These are phyloP conservation scores for Drosophila willistoni DNA, from an alignment of 1,140 invertebrate species.

Conservation along the genomic window DNA sequence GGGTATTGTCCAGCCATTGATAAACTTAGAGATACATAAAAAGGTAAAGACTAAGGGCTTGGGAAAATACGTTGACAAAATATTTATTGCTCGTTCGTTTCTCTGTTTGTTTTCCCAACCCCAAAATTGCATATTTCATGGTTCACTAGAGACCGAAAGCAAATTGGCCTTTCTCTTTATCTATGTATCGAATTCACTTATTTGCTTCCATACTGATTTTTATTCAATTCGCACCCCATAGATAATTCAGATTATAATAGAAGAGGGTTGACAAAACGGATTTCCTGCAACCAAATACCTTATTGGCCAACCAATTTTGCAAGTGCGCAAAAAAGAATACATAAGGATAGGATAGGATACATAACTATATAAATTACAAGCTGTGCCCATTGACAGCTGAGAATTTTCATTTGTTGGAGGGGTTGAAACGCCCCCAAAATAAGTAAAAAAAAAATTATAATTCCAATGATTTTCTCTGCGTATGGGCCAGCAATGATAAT, in stretches of 20 bases:
- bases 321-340: constrained; percentile 48
- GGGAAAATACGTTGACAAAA: constrained; percentile 26
- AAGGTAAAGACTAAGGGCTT: constrained; percentile 24
- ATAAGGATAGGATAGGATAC: too few species aligned
- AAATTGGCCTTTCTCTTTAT: constrained; percentile 11
- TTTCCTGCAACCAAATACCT: constrained; percentile 62
- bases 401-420: constrained; percentile 32
- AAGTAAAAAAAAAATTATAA: neutral
- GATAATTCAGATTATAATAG: neutral
- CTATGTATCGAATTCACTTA: constrained; percentile 38
- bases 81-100: neutral
- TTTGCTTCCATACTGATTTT: constrained; percentile 26
- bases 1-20: neutral
- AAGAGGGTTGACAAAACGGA: constrained; percentile 48
- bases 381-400: constrained; percentile 52
- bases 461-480: constrained; percentile 11
- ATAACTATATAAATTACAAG: constrained; percentile 66
- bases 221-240: constrained; percentile 23
- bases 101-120: constrained; percentile 19
- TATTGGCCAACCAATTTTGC: constrained; percentile 56
- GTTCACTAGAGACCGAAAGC: constrained; percentile 1
- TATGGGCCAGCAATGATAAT: constrained; percentile 29
- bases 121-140: constrained; percentile 33
- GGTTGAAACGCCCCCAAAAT: constrained; percentile 66
- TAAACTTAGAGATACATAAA: neutral